Evolutionary conservation across 2,888 invertebrate species (phyloP), one percentile per base, ranked within the genome.

Genomic region (Nemapogon koenigi): DNA sequence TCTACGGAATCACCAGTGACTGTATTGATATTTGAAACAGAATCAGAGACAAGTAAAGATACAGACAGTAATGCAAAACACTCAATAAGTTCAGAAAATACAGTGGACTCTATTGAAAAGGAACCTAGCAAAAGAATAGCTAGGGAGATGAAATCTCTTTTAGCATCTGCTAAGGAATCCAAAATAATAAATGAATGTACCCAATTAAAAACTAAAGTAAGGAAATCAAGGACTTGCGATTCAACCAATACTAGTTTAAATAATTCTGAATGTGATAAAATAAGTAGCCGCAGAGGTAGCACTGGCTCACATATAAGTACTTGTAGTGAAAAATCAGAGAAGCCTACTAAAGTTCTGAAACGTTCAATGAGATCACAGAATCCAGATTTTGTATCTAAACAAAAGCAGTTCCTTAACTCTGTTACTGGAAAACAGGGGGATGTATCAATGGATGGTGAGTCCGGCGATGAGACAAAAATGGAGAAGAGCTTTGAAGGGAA

Each of bases 81-180:
- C n/a, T n/a, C n/a, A n/a, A n/a, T n/a, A n/a, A n/a, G n/a, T n/a
- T n/a, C n/a, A n/a, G n/a, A n/a, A n/a, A n/a, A n/a, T n/a, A n/a
- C n/a, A n/a, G n/a, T n/a, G n/a, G n/a, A n/a, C n/a, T n/a, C 29
- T 16, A 4, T 8, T 14, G 39, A 39, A 33, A 26, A 26, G 2
- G 35, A 33, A 4, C 18, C 18, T 3, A 30, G 19, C 3, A 26
- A 28, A 16, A 14, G 70, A 45, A 73, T 80, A 37, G 72, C 76
- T 41, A 70, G 85, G 43, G 88, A 88, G 56, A 63, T 87, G 40
- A 75, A 83, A 48, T 83, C 83, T 2, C 62, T 88, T 16, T 81
- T 87, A 44, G 84, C 84, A 18, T 82, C 87, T 10, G 84, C 86
- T 16, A 86, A 83, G 54, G 86, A 87, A 51, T 87, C 88, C 1